These are phyloP conservation scores for Proisotoma minuta DNA, from an alignment of 2,888 invertebrate species.

Conservation along the genomic window DNA sequence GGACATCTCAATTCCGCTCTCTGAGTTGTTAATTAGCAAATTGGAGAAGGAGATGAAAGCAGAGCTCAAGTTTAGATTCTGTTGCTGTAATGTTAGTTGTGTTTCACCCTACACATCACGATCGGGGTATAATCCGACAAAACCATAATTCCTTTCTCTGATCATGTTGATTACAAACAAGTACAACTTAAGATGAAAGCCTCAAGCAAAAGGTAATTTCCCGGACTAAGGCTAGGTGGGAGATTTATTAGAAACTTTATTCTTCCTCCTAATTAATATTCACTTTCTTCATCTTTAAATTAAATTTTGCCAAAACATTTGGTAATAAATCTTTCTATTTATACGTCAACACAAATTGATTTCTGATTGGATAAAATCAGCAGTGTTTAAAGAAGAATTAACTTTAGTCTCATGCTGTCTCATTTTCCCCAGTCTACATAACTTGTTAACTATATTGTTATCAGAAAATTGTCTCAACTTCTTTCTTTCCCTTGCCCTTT, in stretches of 20 bases:
- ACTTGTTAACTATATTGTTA: too few species aligned
- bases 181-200: slow-evolving; percentile 5
- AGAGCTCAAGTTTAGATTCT: background rate
- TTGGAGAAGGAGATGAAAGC: background rate
- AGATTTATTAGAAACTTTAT: background rate
- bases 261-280: background rate
- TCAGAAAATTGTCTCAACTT: too few species aligned
- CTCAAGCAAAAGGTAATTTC: background rate
- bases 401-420: too few species aligned
- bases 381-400: too few species aligned
- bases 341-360: too few species aligned
- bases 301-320: too few species aligned
- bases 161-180: slow-evolving; percentile 3
- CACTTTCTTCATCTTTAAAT: background rate
- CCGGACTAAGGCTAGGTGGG: background rate
- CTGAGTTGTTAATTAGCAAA: slow-evolving; percentile 5
- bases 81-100: too few species aligned
- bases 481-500: too few species aligned
- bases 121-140: background rate
- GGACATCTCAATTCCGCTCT: slow-evolving; percentile 1
- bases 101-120: background rate
- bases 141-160: slow-evolving; percentile 5
- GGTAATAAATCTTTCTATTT: too few species aligned
- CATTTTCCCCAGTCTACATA: too few species aligned
- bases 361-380: too few species aligned